A percentile compares a stretch with the other conserved stretches of the same genome.
These are phyloP conservation scores for Microplitis demolitor DNA, from an alignment of 1,140 invertebrate species.

Conservation along the genomic window DNA sequence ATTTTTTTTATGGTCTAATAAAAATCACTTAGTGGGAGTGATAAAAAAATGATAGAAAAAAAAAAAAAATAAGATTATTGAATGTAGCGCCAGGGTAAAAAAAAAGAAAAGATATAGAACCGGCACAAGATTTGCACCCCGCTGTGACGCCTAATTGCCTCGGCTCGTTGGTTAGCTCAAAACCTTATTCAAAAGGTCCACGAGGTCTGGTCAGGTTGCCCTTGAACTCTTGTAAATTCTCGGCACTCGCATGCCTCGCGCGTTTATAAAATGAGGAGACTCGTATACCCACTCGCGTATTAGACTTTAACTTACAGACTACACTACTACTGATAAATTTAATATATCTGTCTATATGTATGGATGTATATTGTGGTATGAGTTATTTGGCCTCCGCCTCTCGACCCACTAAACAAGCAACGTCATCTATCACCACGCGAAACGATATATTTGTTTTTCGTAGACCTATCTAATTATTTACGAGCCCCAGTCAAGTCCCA, in stretches of 20 bases:
- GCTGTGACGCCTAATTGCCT: constrained; percentile 60
- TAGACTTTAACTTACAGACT: too few species aligned
- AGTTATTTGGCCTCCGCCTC: constrained; percentile 23
- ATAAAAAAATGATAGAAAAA: too few species aligned
- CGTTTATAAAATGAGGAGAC: constrained; percentile 41
- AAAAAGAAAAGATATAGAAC: constrained; percentile 35
- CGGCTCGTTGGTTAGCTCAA: constrained; percentile 42
- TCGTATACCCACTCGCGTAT: background rate
- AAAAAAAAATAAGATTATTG: too few species aligned
- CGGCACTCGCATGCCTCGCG: constrained; percentile 14
- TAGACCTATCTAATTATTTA: constrained; percentile 58
- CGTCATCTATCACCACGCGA: constrained; percentile 61
- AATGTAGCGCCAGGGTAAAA: constrained; percentile 29
- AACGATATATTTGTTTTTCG: constrained; percentile 60
- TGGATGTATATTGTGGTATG: background rate
- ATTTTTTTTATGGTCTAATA: too few species aligned
- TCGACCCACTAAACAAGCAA: constrained; percentile 48
- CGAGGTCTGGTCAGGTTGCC: constrained; percentile 41
- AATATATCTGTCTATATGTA: too few species aligned
- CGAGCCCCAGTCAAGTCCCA: constrained; percentile 30
- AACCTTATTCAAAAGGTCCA: constrained; percentile 31
- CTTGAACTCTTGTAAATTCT: constrained; percentile 46
- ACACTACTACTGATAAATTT: too few species aligned
- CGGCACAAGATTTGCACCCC: constrained; percentile 56
- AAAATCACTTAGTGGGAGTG: too few species aligned